Base-by-base conservation (phyloP, 2,888 invertebrate species). In the Lepidonotus clava region DNA sequence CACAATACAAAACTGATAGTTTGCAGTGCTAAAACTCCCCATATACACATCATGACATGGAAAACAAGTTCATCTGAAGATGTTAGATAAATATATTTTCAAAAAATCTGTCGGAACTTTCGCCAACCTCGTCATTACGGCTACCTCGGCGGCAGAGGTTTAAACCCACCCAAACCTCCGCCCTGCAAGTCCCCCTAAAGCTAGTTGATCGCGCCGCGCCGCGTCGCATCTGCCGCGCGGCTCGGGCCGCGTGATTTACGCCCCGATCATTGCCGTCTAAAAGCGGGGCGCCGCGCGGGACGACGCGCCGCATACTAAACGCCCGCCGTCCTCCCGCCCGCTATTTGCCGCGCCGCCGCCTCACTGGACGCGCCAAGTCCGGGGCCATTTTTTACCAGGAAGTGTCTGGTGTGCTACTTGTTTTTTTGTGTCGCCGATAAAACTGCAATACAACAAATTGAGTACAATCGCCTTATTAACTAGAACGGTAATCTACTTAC, bases 171-270 rank as follows among this genome's bases (percentile, higher is more conserved):
- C n/a, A 71, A 71, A 71, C 34, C 71, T 71, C 71, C 21, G n/a
- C 66, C n/a, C n/a, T n/a, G n/a, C n/a, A 66, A 66, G 66, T 66
- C 66, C 28, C 28, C 18, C 71, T 71, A 36, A 71, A 71, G 71
- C 71, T 38, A 18, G 71, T 38, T 36, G 71, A 71, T 34, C 38
- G 71, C 36, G 0, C 36, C 21, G 18, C 71, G 36, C 71, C 36
- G 36, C 38, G 71, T 38, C 71, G 71, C 71, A 71, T 71, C 71
- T 71, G 71, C 36, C 71, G 71, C 71, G 71, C 34, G n/a, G 71
- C 34, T 71, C 71, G 38, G 71, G 21, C n/a, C n/a, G 36, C 38
- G 28, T 71, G 71, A 71, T 71, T 71, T 71, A 71, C 38, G 38
- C 71, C n/a, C 34, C 71, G 71, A 71, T 36, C 71, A 71, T n/a